These are phyloP conservation scores for Oplegnathus fasciatus DNA, from an alignment of 2,113 vertebrate species.

Conservation along the genomic window DNA sequence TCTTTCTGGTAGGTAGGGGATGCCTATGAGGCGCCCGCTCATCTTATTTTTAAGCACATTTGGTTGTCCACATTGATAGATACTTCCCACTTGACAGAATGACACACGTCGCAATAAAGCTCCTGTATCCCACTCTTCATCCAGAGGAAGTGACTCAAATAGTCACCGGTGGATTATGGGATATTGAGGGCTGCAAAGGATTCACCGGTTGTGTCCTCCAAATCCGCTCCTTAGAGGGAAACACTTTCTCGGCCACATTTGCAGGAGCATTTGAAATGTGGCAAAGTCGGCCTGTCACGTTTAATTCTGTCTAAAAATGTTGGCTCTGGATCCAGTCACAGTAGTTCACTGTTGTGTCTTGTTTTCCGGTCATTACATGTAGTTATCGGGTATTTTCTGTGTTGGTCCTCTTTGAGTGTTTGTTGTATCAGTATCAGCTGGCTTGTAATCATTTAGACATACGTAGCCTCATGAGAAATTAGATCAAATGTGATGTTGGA, in stretches of 20 bases:
- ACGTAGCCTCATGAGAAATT: neutral
- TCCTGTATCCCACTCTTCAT: neutral
- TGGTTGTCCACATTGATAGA: neutral
- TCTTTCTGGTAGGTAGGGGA: neutral
- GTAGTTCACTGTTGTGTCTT: neutral
- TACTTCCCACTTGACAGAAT: conserved; percentile 6
- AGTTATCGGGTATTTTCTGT: neutral
- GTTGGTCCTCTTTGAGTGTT: neutral
- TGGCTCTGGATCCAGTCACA: neutral
- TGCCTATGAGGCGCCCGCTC: neutral
- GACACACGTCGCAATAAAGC: neutral
- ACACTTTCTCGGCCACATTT: neutral
- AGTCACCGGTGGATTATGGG: conserved; percentile 6
- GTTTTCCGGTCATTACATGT: neutral
- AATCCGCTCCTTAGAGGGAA: neutral
- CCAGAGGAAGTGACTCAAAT: neutral
- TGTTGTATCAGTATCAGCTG: conserved; percentile 9
- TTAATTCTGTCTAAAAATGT: neutral
- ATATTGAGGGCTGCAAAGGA: neutral
- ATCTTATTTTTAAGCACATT: neutral
- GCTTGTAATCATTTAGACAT: neutral
- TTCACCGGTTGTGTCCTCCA: neutral
- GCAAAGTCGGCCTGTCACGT: neutral
- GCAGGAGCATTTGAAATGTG: neutral
- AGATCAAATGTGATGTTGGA: conserved; percentile 1